These are phyloP conservation scores for Decapterus maruadsi DNA, from an alignment of 2,797 vertebrate species.

Conservation along the genomic window DNA sequence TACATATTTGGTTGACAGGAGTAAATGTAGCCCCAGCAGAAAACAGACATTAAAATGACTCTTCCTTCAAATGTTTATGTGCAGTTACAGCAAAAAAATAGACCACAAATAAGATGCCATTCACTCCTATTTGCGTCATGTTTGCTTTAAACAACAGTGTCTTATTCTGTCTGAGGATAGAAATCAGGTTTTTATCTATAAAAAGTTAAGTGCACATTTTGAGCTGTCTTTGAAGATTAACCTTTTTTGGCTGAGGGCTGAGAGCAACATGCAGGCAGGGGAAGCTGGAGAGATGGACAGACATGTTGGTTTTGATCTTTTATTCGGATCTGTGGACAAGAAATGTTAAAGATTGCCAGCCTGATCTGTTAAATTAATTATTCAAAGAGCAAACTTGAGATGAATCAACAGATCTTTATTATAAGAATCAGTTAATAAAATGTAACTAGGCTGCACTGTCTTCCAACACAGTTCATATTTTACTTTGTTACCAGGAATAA, in stretches of 20 bases:
- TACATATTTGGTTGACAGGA: not conserved
- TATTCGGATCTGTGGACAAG: not conserved
- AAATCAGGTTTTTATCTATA: not conserved
- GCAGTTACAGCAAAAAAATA: not conserved
- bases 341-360: not conserved
- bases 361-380: slow-evolving; percentile 13
- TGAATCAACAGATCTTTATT: slow-evolving; percentile 19
- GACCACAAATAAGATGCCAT: not conserved
- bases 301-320: slow-evolving; percentile 20
- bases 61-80: not conserved
- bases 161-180: not conserved
- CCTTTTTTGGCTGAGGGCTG: not conserved
- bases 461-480: slow-evolving; percentile 23
- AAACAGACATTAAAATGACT: not conserved
- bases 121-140: not conserved
- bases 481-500: slow-evolving; percentile 40
- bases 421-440: slow-evolving; percentile 28
- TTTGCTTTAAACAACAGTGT: not conserved
- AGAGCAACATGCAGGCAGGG: not conserved
- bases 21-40: not conserved
- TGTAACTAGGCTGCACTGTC: slow-evolving; percentile 14
- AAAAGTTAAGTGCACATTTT: not conserved
- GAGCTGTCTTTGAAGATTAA: slow-evolving; percentile 6
- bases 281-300: not conserved
- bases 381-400: slow-evolving; percentile 25